These are phyloP conservation scores for Champsocephalus gunnari DNA, from an alignment of 2,797 vertebrate genomes.

Conservation along the genomic window DNA sequence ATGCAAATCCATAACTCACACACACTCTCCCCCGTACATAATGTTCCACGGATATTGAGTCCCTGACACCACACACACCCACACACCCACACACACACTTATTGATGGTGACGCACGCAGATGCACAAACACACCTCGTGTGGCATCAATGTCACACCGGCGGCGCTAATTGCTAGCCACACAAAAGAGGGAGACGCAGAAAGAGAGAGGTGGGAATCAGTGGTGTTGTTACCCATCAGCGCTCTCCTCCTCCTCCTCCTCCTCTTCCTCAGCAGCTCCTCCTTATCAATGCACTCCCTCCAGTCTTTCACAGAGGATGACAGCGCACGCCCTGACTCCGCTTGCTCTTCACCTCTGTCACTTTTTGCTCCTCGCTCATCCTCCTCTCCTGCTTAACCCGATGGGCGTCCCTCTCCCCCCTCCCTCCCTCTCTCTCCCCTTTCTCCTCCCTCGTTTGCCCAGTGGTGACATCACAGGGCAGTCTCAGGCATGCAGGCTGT, in stretches of 20 bases:
- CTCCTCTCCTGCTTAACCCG: conserved; percentile 61
- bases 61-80: conserved; percentile 35
- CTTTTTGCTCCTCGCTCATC: conserved; percentile 52
- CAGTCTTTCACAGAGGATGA: conserved; percentile 27
- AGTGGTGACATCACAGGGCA: conserved; percentile 81
- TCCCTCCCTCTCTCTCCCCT: conserved; percentile 22
- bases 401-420: conserved; percentile 62
- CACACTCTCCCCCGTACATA: conserved; percentile 46
- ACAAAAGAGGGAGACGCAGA: conserved; percentile 43
- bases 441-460: conserved; percentile 62
- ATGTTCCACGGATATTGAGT: conserved; percentile 57
- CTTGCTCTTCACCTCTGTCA: conserved; percentile 52
- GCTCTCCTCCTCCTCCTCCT: conserved; percentile 55
- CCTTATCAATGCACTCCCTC: conserved; percentile 12
- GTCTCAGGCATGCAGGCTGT: conserved; percentile 80
- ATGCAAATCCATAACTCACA: conserved; percentile 59
- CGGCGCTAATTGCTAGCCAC: conserved; percentile 52
- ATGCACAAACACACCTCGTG: conserved; percentile 48
- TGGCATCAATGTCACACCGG: conserved; percentile 38
- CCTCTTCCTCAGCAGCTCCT: conserved; percentile 22
- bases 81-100: conserved; percentile 24
- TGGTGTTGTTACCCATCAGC: conserved; percentile 69
- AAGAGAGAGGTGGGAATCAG: conserved; percentile 20
- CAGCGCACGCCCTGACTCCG: conserved; percentile 46
- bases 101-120: conserved; percentile 25